Evolutionary conservation across 2,113 vertebrate genomes (phyloP), one percentile per base, ranked within the genome.

Genomic region (Artemisiospiza belli): DNA sequence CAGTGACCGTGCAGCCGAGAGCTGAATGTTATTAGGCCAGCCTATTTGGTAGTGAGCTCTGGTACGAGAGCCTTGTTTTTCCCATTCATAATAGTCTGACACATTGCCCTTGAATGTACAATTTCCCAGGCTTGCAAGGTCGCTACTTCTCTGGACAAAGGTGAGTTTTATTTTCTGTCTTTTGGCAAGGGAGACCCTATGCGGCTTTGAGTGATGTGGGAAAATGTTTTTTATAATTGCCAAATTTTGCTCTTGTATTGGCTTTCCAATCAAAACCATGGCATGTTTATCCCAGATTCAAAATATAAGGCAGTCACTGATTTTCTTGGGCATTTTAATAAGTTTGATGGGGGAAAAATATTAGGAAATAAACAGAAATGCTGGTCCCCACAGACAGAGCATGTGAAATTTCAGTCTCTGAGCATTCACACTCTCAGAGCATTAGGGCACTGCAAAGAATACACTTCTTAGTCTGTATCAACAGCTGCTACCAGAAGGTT

Each of bases 151-250:
- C 43, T 51, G 61, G 57, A 77, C 23, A 78, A 89, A 96, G 83
- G 83, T 95, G 70, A 94, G 77, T 87, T 92, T 67, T 75, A 63
- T 89, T 89, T 94, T 81, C 68, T 83, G 23, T 61, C 15, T 6
- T 90, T 83, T 55, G 7, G 6, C 3, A 4, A 35, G 35, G 28
- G 24, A 83, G 16, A 72, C 23, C 18, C n/a, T 68, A 69, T 12
- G 13, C 68, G 49, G 22, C 52, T 86, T 81, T 58, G 58, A 75
- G 16, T 35, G 33, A 62, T 58, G 24, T 16, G 28, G 44, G 66
- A 35, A 92, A 69, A 78, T 9, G 25, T 7, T 57, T 78, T 76
- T 28, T 2, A 22, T 54, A 90, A 61, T 46, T 52, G 35, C 47
- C 41, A 52, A 12, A 27, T 47, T 90, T 80, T 43, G 55, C 37